These are phyloP conservation scores for Eidolon helvum DNA, from an alignment of 2,113 vertebrate genomes.

Conservation along the genomic window DNA sequence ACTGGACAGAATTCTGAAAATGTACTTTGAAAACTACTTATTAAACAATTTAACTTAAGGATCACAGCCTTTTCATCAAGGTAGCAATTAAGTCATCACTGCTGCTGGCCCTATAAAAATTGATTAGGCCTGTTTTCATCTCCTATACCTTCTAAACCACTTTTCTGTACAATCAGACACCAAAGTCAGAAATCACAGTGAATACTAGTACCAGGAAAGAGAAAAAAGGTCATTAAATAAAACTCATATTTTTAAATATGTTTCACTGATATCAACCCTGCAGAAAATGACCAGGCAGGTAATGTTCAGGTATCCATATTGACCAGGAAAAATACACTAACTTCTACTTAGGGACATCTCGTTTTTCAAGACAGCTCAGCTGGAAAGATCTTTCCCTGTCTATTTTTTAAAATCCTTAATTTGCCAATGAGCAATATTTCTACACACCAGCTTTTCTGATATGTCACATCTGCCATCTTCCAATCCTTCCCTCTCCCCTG, in stretches of 20 bases:
- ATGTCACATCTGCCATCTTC: not conserved
- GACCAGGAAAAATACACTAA: conserved; percentile 21
- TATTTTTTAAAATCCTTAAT: conserved; percentile 53
- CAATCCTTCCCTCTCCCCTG: not conserved
- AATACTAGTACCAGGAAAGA: conserved; percentile 63
- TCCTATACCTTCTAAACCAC: conserved; percentile 69
- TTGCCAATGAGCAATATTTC: conserved; percentile 56
- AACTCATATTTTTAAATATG: conserved; percentile 63
- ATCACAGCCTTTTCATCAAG: conserved; percentile 78
- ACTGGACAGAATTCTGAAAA: conserved; percentile 78
- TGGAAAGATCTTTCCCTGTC: not conserved
- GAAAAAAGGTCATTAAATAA: conserved; percentile 76
- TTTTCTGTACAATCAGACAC: conserved; percentile 74
- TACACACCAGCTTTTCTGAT: not conserved
- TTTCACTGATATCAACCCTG: conserved; percentile 70
- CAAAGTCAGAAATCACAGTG: conserved; percentile 75
- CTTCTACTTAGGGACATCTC: not conserved
- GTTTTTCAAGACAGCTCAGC: conserved; percentile 39
- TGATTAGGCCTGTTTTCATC: conserved; percentile 77
- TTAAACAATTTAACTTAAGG: conserved; percentile 83
- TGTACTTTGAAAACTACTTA: conserved; percentile 76
- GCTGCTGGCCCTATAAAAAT: conserved; percentile 74
- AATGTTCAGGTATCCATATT: conserved; percentile 48
- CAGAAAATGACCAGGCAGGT: conserved; percentile 64
- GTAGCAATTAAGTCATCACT: conserved; percentile 83